Base-by-base conservation (phyloP, 2,113 vertebrate species). In the Burhinus bistriatus region DNA sequence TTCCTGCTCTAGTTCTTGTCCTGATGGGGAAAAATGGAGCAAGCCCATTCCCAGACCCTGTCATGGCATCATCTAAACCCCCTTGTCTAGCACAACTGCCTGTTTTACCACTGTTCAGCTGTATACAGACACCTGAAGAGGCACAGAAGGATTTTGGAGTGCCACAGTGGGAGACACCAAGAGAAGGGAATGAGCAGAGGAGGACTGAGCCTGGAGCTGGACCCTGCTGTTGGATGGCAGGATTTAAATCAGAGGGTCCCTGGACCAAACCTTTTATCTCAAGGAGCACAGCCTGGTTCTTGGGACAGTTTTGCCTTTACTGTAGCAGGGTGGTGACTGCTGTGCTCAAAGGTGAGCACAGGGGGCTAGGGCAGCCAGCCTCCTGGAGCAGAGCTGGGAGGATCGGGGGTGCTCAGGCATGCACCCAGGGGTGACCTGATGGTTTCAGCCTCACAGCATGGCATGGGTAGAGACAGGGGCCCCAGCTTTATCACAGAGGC, bases 321-420 rank as follows among this genome's bases (percentile, higher is more conserved):
- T 3, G 1, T 40, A 0, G 5, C 17, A 36, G 65, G 5, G 12
- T n/a, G 16, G 17, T 90, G 49, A 12, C 27, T 65, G 29, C 87
- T 91, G 44, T 14, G 26, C 40, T 72, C 20, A 9, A 45, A 88
- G 52, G 11, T 0, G 0, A 69, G 49, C 42, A 52, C 30, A 26
- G 51, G 59, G 11, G 11, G 4, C n/a, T 68, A 9, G 8, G 18
- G 38, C n/a, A 55, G 17, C 30, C 29, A 8, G 14, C 7, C 4
- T 21, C 12, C 20, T 40, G 30, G 32, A 66, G 51, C 70, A 86
- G 57, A 76, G 32, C 61, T 64, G 19, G 58, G 61, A 79, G 57
- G 45, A 83, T 25, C 0, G 0, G 49, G n/a, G 42, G 7, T 82
- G n/a, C 47, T 91, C 6, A 4, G 44, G 47, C 16, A 27, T 5